phyloP scores from a whole-genome alignment of 2,113 vertebrate genomes.

The Otocyon megalotis region DNA sequence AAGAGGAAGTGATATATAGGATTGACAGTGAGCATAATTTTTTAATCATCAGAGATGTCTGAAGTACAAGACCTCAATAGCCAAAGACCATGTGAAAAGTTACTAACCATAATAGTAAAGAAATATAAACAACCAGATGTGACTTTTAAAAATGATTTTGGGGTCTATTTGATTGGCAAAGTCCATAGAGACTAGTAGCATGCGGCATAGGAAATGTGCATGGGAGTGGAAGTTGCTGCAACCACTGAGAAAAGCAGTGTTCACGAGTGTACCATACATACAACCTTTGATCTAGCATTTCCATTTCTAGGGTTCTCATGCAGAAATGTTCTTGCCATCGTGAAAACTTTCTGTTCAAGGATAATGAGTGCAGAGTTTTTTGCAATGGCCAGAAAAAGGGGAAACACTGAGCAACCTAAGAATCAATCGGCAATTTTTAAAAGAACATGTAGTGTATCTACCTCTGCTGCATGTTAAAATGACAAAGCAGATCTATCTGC shows the following conservation, averaged over 20 bases:
- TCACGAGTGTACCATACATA: rapidly evolving
- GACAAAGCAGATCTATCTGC: background rate
- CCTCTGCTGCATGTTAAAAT: background rate
- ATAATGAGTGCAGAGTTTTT: background rate
- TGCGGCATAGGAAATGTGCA: background rate
- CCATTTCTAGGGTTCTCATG: background rate
- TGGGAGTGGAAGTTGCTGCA: background rate
- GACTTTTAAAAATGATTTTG: background rate
- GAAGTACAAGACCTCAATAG: background rate
- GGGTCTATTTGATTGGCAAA: background rate
- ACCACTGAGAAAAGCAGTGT: background rate
- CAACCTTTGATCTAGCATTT: background rate
- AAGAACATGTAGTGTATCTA: background rate
- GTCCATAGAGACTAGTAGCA: background rate
- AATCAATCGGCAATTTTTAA: background rate
- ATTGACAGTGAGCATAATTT: background rate
- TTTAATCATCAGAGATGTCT: background rate
- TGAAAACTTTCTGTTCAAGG: background rate
- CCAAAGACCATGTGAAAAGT: background rate
- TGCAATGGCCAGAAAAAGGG: background rate
- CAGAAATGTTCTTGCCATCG: background rate
- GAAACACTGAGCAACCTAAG: background rate
- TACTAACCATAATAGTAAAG: background rate
- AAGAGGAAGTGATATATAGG: background rate
- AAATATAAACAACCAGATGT: background rate